Evolutionary conservation across 2,888 invertebrate genomes (phyloP).

Genomic region (Cheilosia urbana): DNA sequence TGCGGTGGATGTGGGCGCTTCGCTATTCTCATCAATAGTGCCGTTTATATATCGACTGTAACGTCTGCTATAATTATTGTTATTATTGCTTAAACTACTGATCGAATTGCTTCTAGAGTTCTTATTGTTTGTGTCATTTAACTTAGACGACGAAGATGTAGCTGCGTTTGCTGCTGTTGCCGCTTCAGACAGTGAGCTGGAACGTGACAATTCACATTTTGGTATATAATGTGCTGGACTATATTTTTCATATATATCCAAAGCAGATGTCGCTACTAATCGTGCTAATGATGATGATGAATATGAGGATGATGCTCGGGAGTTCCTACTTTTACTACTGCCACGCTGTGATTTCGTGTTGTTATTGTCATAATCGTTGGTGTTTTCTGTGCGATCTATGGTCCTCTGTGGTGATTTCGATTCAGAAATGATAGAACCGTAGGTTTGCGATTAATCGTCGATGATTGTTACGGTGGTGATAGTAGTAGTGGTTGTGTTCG

Average conservation of each 20-base stretch:
- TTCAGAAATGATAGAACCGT: constrained; percentile 10
- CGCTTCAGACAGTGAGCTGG: constrained; percentile 83
- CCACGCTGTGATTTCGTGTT: constrained; percentile 76
- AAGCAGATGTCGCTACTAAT: constrained; percentile 86
- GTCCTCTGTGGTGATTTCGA: constrained; percentile 51
- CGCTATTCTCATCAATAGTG: constrained; percentile 64
- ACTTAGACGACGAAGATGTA: constrained; percentile 19
- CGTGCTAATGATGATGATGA: constrained; percentile 85
- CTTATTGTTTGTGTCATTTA: constrained; percentile 53
- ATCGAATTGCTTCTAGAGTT: constrained; percentile 36
- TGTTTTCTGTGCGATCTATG: constrained; percentile 69
- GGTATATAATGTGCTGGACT: constrained; percentile 91
- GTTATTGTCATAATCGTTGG: constrained; percentile 64
- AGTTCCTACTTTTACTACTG: constrained; percentile 77
- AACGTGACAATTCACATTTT: constrained; percentile 84
- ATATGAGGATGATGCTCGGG: constrained; percentile 81
- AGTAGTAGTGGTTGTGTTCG: constrained; percentile 13
- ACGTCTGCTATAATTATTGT: constrained; percentile 62
- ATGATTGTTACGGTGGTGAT: constrained; percentile 30
- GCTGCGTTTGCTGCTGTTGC: constrained; percentile 69
- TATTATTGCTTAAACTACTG: constrained; percentile 38
- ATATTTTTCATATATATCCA: constrained; percentile 90
- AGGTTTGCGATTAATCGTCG: constrained; percentile 22
- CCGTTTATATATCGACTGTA: constrained; percentile 59
- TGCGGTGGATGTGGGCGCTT: constrained; percentile 47